Conservation (phyloP, 2,888 invertebrate genomes). For the Sinopyrophorus schimmeli region DNA sequence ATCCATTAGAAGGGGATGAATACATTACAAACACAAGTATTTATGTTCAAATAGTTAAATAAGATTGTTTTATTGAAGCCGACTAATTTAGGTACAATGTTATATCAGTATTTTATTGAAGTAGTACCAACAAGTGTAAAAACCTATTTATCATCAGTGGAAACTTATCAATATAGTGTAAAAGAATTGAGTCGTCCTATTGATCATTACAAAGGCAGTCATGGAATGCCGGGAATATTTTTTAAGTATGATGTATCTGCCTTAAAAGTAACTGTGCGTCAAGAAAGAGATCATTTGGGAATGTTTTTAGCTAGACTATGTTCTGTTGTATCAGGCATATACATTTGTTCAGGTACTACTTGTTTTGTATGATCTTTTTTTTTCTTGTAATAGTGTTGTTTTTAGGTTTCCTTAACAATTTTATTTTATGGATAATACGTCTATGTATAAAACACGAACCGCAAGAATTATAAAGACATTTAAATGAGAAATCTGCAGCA, state of each 20-base stretch:
- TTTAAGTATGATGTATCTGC: conserved; percentile 95
- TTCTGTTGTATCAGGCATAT: conserved; percentile 91
- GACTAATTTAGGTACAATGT: conserved; percentile 64
- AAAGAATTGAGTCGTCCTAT: conserved; percentile 86
- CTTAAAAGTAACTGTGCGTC: conserved; percentile 79
- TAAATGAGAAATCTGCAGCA: too few relatives aligned
- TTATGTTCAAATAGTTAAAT: conserved; percentile 4
- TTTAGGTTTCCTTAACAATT: conserved; percentile 35
- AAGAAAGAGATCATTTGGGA: conserved; percentile 74
- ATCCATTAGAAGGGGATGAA: conserved; percentile 95
- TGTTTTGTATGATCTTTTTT: neutral
- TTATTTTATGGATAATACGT: too few relatives aligned
- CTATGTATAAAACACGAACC: too few relatives aligned
- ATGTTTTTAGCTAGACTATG: conserved; percentile 87
- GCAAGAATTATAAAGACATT: too few relatives aligned
- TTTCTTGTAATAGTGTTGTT: conserved; percentile 10
- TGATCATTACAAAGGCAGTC: conserved; percentile 75
- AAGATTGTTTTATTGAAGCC: conserved; percentile 1
- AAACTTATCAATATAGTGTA: conserved; percentile 92
- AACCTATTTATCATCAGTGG: conserved; percentile 70
- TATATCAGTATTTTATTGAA: conserved; percentile 93
- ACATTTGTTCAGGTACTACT: conserved; percentile 73
- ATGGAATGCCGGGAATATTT: conserved; percentile 92
- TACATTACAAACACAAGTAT: conserved; percentile 67
- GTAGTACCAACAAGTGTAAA: conserved; percentile 95